These are phyloP conservation scores for Dendroctonus ponderosae DNA, from an alignment of 1,140 invertebrate genomes.

Conservation along the genomic window DNA sequence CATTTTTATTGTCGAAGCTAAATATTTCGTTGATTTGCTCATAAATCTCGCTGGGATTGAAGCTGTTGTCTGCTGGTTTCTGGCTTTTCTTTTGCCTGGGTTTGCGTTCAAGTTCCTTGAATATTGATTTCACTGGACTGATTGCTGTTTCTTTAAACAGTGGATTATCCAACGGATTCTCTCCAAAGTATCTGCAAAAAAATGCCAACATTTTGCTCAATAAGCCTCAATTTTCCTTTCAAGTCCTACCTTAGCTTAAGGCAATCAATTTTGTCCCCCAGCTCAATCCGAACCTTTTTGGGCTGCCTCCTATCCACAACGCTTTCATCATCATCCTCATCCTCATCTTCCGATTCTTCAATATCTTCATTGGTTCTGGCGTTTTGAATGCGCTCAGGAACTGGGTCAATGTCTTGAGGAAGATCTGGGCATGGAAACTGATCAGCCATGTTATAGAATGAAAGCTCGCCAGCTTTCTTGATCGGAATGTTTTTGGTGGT, in stretches of 20 bases:
- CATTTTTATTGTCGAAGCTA: background rate
- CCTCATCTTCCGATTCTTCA: slow-evolving; percentile 34
- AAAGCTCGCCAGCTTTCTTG: slow-evolving; percentile 57
- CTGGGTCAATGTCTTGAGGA: slow-evolving; percentile 53
- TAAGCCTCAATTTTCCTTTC: too few relatives aligned
- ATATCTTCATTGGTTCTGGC: slow-evolving; percentile 44
- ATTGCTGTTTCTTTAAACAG: slow-evolving; percentile 63
- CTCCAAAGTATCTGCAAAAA: slow-evolving; percentile 62
- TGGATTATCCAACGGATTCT: slow-evolving; percentile 71
- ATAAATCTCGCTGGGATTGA: background rate
- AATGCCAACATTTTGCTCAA: too few relatives aligned
- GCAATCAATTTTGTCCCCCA: slow-evolving; percentile 73
- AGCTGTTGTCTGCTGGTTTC: too few relatives aligned
- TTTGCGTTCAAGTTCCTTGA: slow-evolving; percentile 26
- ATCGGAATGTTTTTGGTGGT: slow-evolving; percentile 57
- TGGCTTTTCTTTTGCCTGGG: background rate
- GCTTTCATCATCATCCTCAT: slow-evolving; percentile 38
- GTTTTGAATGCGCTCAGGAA: slow-evolving; percentile 56
- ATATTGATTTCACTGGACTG: slow-evolving; percentile 37
- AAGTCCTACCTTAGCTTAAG: slow-evolving; percentile 56
- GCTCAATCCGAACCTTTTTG: slow-evolving; percentile 47
- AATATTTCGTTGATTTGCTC: slow-evolving; percentile 7
- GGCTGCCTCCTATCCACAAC: slow-evolving; percentile 28
- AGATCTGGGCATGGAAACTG: slow-evolving; percentile 55
- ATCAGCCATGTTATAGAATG: slow-evolving; percentile 59